phyloP scores from a whole-genome alignment of 1,140 invertebrate species.

The Orius insidiosus region DNA sequence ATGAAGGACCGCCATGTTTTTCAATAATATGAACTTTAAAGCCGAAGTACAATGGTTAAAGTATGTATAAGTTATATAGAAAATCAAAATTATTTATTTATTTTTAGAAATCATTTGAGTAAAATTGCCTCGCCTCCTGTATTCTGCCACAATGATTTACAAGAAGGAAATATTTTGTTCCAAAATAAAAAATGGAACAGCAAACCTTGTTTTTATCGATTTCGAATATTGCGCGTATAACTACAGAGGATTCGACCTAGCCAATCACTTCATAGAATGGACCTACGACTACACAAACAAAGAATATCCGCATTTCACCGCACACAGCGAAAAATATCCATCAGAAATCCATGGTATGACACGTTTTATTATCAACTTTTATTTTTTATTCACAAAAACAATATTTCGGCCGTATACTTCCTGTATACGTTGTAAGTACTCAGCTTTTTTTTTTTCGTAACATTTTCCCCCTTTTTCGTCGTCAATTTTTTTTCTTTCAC shows the following conservation, averaged over 20 bases:
- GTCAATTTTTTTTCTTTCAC: too few relatives aligned
- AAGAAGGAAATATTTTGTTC: constrained; percentile 60
- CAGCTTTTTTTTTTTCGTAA: too few relatives aligned
- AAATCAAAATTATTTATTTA: neutral
- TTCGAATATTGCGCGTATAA: constrained; percentile 92
- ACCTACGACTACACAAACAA: constrained; percentile 71
- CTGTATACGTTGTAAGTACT: too few relatives aligned
- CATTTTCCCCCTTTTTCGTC: too few relatives aligned
- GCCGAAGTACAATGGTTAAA: constrained; percentile 11
- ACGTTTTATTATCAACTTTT: neutral
- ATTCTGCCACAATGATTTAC: constrained; percentile 95
- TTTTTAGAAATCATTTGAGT: constrained; percentile 27
- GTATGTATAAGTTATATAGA: constrained; percentile 5
- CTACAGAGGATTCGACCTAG: constrained; percentile 84
- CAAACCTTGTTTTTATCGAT: constrained; percentile 58
- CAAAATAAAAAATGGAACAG: constrained; percentile 4
- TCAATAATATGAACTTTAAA: constrained; percentile 1
- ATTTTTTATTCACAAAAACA: neutral
- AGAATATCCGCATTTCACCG: constrained; percentile 60
- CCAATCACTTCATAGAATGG: constrained; percentile 94
- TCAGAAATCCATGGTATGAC: constrained; percentile 59
- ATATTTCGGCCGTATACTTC: neutral
- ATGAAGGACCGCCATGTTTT: neutral
- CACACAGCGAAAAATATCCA: constrained; percentile 46
- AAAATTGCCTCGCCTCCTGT: constrained; percentile 58